Evolutionary conservation across 1,140 invertebrate species (phyloP), one percentile per base, ranked within the genome.

Genomic region (Antheraea pernyi): DNA sequence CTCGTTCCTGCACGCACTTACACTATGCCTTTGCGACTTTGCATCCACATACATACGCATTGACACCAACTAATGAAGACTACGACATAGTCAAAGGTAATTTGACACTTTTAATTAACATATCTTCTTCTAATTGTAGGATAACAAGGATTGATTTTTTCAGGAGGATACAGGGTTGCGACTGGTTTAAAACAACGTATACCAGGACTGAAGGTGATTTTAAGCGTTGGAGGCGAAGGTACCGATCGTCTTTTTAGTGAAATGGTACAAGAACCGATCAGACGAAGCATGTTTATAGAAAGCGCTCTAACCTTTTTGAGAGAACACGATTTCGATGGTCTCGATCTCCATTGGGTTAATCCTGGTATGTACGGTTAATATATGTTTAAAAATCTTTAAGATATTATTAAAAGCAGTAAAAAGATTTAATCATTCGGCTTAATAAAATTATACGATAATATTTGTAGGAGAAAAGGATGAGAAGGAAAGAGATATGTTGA

Each of bases 11-110:
- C 89, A 96, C 96, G 7, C 97, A 98, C 84, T 86, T 98, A 9
- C 94, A 98, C 67, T 98, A 98, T 80, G 95, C 95, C 9, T 97
- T 96, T 75, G 96, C 96, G 2, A 94, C 94, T 10, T 76, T 97
- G 74, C 95, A 97, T 79, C 94, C 95, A 2, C 93, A 95, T 66
- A 94, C 93, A 0, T 94, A 94, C 67, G 91, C 92, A 11, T 85
- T 97, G 1, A 89, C 93, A 30, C 91, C 95, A 0, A 92, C 93
- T 7, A 93, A 94, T 81, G 91, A 94, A 75, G 93, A 94, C 71
- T 94, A 92, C 76, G 94, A 94, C 78, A 74, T 94, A 36, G 82
- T 94, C 39, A 93, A 94, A 91, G 94, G 94, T 66, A 18, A 19
- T 62, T 58, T 10, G 69, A 60, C 30, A 53, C 42, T 19, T 59